These are phyloP conservation scores for Cybosia mesomella DNA, from an alignment of 2,888 invertebrate species.

Conservation along the genomic window DNA sequence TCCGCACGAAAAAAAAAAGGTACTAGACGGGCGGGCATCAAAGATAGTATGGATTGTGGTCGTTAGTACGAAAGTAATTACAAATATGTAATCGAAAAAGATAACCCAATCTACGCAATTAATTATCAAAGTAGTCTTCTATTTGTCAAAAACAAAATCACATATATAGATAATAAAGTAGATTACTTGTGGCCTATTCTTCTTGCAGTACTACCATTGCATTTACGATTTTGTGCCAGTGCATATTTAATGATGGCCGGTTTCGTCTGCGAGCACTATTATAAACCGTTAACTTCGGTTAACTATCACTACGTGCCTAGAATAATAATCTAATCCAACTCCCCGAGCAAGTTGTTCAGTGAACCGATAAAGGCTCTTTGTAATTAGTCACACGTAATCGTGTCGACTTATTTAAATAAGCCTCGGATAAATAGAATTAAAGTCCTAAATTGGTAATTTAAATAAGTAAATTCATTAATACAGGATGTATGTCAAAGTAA, in stretches of 20 bases:
- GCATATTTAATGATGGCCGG: conserved; percentile 27
- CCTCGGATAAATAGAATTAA: conserved; percentile 24
- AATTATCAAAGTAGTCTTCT: no score
- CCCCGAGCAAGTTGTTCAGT: conserved; percentile 23
- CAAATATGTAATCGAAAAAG: no score
- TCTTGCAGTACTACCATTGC: neutral
- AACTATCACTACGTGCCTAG: conserved; percentile 19
- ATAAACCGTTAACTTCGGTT: conserved; percentile 37
- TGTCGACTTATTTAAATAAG: conserved; percentile 22
- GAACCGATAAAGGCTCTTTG: conserved; percentile 13
- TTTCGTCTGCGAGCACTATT: conserved; percentile 19
- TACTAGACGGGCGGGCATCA: no score
- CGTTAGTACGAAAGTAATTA: no score
- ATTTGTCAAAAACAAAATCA: no score
- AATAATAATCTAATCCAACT: conserved; percentile 32
- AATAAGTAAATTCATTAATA: conserved; percentile 43
- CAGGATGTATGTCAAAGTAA: conserved; percentile 37
- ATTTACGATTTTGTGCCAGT: conserved; percentile 31
- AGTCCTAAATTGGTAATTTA: conserved; percentile 53
- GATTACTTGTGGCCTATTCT: neutral
- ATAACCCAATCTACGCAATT: no score
- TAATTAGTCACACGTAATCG: conserved; percentile 23
- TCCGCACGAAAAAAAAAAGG: no score
- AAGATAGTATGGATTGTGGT: no score
- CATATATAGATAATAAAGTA: no score